Base-by-base conservation (phyloP, 2,113 vertebrate genomes). In the Sinocyclocheilus anophthalmus region DNA sequence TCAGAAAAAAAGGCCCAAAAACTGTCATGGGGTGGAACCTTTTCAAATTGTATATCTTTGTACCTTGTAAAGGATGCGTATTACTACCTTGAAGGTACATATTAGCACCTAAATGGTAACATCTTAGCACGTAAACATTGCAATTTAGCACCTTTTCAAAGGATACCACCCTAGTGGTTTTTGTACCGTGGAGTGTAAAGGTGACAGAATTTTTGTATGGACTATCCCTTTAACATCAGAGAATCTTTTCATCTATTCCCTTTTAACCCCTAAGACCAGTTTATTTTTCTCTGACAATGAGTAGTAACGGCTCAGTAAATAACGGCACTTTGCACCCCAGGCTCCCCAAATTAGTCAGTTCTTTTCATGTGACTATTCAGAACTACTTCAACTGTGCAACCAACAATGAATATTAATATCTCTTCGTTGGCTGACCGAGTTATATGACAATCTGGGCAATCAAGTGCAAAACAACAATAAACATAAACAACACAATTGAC, bases 381-480 rank as follows among this genome's bases (percentile, higher is more conserved):
- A 82, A 82, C 45, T 72, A 73, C 77, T 59, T 55, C 69, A 26
- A 78, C 20, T 73, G 85, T 72, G 30, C 77, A 73, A 81, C 45
- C 63, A 70, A 70, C 81, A 82, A 82, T 70, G 81, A 82, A 82
- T 82, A 70, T 82, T 70, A 82, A 82, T 69, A 70, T 50, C 22
- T 85, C 50, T 65, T 53, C 12, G 3, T 63, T 73, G 59, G 65
- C 69, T 14, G 50, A 65, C 6, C n/a, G 63, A 82, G 69, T 61
- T 50, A 26, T n/a, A 63, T 30, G 39, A 5, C 37, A 82, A 75
- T 81, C 79, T 85, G 84, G 18, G 55, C 59, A 57, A 81, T 57
- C 50, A 76, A 67, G 42, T 76, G 59, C 57, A 83, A 69, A 77
- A 76, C 69, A 76, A 86, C 70, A 77, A 59, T 76, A 81, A 81